Evolutionary conservation across 2,888 invertebrate species (phyloP).

Genomic region (Eupithecia subumbrata): DNA sequence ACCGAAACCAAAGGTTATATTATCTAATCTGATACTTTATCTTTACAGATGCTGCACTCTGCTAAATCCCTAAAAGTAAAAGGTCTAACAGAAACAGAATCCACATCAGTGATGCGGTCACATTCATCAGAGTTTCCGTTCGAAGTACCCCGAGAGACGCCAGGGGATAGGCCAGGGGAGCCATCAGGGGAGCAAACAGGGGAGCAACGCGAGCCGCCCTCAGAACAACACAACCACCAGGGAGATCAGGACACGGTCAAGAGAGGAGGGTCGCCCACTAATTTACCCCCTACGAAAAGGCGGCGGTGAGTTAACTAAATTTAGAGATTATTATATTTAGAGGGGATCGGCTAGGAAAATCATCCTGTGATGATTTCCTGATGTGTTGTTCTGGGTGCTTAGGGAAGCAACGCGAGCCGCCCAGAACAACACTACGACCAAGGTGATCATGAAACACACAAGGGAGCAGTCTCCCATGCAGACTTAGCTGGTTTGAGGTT

Average conservation of each 20-base stretch:
- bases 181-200: constrained; percentile 23
- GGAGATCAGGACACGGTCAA: constrained; percentile 62
- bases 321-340: no score
- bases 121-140: constrained; percentile 63
- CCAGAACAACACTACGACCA: constrained; percentile 66
- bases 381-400: no score
- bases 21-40: background rate
- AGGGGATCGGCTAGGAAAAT: background rate
- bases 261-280: constrained; percentile 85
- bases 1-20: background rate
- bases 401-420: background rate
- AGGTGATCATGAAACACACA: constrained; percentile 59
- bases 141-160: constrained; percentile 71
- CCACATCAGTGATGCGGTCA: constrained; percentile 88
- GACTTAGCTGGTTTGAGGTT: no score
- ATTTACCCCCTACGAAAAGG: constrained; percentile 79
- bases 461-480: constrained; percentile 82
- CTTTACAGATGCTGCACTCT: constrained; percentile 87
- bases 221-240: constrained; percentile 68
- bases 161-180: constrained; percentile 67
- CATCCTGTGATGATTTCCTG: no score
- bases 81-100: constrained; percentile 93
- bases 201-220: constrained; percentile 57
- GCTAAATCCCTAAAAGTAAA: constrained; percentile 95
- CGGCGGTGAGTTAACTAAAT: constrained; percentile 68